Percentiles rank a stretch among this genome's conserved stretches.
phyloP scores from a whole-genome alignment of 2,797 vertebrate species.

The Trichosurus vulpecula region DNA sequence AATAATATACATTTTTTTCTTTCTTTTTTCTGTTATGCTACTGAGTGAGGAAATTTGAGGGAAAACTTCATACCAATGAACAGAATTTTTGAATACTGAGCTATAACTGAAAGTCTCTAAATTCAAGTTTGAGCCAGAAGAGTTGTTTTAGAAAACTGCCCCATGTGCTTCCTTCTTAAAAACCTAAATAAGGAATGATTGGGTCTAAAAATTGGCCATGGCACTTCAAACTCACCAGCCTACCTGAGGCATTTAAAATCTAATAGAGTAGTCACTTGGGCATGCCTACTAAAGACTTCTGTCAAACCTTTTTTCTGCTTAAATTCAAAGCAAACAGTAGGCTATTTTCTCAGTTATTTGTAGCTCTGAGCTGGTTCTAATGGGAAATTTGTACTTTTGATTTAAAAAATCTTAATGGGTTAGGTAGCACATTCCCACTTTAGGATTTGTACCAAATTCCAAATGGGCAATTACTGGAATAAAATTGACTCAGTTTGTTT shows the following conservation, averaged over 20 bases:
- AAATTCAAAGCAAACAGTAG: background rate
- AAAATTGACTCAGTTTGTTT: background rate
- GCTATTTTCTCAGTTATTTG: background rate
- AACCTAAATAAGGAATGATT: background rate
- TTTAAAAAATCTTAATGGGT: background rate
- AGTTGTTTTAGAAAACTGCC: background rate
- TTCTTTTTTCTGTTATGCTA: constrained; percentile 4
- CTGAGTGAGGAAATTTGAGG: constrained; percentile 33
- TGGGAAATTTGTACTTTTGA: background rate
- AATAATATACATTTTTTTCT: background rate
- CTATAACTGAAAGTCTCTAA: constrained; percentile 4
- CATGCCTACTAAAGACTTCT: background rate
- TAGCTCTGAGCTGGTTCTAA: background rate
- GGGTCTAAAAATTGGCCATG: background rate
- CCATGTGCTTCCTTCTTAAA: background rate
- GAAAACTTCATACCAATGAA: constrained; percentile 27
- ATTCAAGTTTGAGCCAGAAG: constrained; percentile 22
- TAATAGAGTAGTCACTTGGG: background rate
- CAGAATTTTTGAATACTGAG: background rate
- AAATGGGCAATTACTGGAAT: background rate
- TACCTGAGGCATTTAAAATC: background rate
- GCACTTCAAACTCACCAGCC: background rate
- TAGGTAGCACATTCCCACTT: background rate
- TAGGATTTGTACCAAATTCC: background rate
- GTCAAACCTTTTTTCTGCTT: background rate